Evolutionary conservation across 2,113 vertebrate genomes (phyloP).

Genomic region (Falco punctatus): DNA sequence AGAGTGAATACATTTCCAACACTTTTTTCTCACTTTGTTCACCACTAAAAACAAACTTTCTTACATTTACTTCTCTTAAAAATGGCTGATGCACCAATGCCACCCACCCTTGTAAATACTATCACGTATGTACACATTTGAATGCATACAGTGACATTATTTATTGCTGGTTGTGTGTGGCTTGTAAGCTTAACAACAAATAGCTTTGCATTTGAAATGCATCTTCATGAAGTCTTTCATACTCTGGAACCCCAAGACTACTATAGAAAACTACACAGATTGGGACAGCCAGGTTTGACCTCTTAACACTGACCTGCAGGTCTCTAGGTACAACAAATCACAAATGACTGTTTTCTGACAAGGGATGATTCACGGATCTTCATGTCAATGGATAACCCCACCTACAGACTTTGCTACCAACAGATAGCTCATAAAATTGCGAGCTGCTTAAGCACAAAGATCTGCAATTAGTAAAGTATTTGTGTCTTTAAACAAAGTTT

Average conservation of each 20-base stretch:
- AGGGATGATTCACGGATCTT: not conserved
- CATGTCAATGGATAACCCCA: not conserved
- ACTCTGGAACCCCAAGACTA: not conserved
- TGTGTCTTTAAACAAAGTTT: not conserved
- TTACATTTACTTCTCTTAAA: not conserved
- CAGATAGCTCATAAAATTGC: not conserved
- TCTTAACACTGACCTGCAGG: not conserved
- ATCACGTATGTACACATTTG: fast-evolving
- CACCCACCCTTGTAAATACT: not conserved
- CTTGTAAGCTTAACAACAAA: not conserved
- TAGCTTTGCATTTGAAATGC: not conserved
- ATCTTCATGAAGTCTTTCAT: not conserved
- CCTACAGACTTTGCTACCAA: conserved; percentile 17
- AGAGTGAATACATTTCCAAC: not conserved
- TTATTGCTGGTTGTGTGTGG: not conserved
- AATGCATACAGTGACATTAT: not conserved
- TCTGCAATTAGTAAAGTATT: not conserved
- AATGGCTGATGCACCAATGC: not conserved
- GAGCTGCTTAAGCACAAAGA: not conserved
- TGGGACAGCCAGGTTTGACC: not conserved
- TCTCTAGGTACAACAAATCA: not conserved
- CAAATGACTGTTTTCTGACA: not conserved
- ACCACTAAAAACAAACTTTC: not conserved
- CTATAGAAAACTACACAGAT: not conserved
- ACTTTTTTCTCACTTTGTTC: not conserved